Evolutionary conservation across 2,888 invertebrate genomes (phyloP), one percentile per base, ranked within the genome.

Genomic region (Digitonthophagus gazella): DNA sequence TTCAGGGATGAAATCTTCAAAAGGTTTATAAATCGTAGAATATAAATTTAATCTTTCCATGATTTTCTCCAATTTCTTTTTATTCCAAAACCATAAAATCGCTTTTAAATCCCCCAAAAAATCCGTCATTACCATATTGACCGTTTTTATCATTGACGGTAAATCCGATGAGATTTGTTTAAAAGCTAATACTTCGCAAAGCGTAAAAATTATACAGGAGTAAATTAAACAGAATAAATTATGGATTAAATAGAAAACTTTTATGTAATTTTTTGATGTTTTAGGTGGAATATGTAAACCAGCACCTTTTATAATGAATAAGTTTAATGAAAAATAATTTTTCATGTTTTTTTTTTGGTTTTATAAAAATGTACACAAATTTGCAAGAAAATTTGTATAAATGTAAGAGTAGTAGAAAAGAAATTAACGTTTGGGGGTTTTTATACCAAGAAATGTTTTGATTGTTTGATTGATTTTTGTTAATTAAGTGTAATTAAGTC

Each of bases 71-170:
- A 75, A 71, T 19, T 67, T 67, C 56, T 71, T 70, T 3, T 73
- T 61, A 15, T 72, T 65, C n/a, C 68, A 58, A 56, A 73, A 75
- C 75, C 75, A 75, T 5, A 75, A 68, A 15, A 66, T 65, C 6
- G 72, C 69, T 66, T 75, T 75, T 58, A 71, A 70, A 16, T 71
- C 68, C 1, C 72, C 71, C 4, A 75, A 68, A 1, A 72, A 64
- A 58, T 74, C 73, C 4, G 75, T 74, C 66, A 74, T 69, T 11
- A 74, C 73, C 69, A 75, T 74, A 65, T 74, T 74, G n/a, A 74
- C 69, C 56, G 74, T 74, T 68, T 74, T 75, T 20, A 74, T 71
- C 22, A 75, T 58, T 11, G 72, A 73, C 22, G 69, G 66, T 67
- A 75, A 57, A 19, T 74, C 61, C 11, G 61, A 58, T 1, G 68